phyloP scores from a whole-genome alignment of 2,797 vertebrate species.

The Phoeniculus purpureus region DNA sequence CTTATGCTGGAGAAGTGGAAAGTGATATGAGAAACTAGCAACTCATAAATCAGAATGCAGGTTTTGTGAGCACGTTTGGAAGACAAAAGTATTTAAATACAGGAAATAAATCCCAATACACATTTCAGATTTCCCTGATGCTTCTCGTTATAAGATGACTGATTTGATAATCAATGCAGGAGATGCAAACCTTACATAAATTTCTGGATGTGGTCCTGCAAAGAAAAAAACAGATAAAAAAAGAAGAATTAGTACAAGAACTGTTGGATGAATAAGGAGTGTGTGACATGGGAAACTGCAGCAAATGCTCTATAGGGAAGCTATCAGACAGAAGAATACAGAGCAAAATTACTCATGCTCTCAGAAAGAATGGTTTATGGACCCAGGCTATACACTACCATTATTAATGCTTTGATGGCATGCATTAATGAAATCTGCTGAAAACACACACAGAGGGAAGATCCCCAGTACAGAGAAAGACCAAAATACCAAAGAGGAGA shows the following conservation, averaged over 20 bases:
- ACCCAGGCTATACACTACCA: neutral
- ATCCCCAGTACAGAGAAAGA: neutral
- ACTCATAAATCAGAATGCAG: neutral
- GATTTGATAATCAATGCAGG: neutral
- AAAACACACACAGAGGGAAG: neutral
- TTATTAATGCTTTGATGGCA: neutral
- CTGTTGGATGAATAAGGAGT: neutral
- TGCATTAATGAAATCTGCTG: neutral
- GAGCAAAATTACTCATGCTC: neutral
- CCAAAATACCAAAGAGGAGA: neutral
- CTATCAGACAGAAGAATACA: neutral
- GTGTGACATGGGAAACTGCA: neutral
- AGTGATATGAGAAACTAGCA: neutral
- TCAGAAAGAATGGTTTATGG: neutral
- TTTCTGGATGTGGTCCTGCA: neutral
- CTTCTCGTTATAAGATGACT: neutral
- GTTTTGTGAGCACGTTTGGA: neutral
- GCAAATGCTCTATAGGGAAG: neutral
- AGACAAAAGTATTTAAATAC: neutral
- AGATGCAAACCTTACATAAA: neutral
- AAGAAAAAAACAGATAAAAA: neutral
- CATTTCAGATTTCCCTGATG: neutral
- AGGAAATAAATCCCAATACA: neutral
- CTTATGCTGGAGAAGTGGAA: neutral
- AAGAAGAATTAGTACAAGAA: neutral